Conservation (phyloP, 2,888 invertebrate genomes). For the Actias luna region DNA sequence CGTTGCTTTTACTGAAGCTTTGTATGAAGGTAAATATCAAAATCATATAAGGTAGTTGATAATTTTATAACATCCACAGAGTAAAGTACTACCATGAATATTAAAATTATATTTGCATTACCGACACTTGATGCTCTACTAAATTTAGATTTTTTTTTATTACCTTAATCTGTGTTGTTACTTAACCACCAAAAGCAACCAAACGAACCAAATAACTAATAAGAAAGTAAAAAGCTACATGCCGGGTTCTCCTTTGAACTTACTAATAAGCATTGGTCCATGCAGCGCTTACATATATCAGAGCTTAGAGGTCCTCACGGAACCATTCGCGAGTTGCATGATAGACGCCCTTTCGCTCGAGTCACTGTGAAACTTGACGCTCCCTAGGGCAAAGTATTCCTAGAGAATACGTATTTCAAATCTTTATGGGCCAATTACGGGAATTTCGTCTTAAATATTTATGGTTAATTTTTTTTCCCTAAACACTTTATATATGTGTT, state of each 20-base stretch:
- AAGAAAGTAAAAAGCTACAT: neutral
- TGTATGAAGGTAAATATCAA: too few relatives aligned
- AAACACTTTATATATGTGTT: too few relatives aligned
- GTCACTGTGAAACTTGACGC: constrained; percentile 15
- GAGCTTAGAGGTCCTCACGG: constrained; percentile 45
- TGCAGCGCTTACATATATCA: constrained; percentile 42
- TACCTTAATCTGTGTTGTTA: too few relatives aligned
- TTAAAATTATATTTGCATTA: too few relatives aligned
- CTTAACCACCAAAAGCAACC: too few relatives aligned
- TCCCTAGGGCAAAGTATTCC: constrained; percentile 37
- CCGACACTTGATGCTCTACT: too few relatives aligned
- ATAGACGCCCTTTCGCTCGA: constrained; percentile 30
- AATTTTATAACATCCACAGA: too few relatives aligned
- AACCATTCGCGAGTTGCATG: constrained; percentile 46
- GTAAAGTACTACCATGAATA: too few relatives aligned
- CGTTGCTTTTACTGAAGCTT: too few relatives aligned
- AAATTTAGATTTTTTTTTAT: too few relatives aligned
- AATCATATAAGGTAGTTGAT: too few relatives aligned
- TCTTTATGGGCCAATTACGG: constrained; percentile 25
- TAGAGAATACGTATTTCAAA: constrained; percentile 34
- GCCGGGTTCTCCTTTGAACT: neutral
- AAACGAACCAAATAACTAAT: neutral
- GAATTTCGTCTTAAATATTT: neutral
- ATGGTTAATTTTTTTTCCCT: too few relatives aligned
- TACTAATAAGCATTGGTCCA: neutral